These are phyloP conservation scores for Ophraella communa DNA, from an alignment of 2,888 invertebrate genomes.

Conservation along the genomic window DNA sequence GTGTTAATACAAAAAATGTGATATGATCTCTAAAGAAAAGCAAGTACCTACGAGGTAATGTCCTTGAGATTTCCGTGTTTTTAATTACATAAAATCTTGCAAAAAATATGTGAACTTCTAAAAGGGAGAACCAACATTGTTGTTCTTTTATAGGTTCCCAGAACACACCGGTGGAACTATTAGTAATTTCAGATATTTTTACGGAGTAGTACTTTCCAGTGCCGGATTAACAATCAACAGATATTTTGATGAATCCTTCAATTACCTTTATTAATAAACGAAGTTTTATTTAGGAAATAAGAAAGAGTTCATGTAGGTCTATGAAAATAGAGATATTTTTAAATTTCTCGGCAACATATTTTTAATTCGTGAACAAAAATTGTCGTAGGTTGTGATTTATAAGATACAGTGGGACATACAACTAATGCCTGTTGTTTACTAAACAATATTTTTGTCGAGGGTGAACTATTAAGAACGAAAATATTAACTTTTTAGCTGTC, in stretches of 20 bases:
- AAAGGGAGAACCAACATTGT: slow-evolving; percentile 15
- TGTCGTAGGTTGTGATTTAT: too few relatives aligned
- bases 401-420: too few relatives aligned
- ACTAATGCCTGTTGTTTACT: too few relatives aligned
- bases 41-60: slow-evolving; percentile 20
- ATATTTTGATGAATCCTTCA: neutral
- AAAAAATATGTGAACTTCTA: slow-evolving; percentile 15
- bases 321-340: too few relatives aligned
- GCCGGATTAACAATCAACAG: neutral
- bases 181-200: slow-evolving; percentile 19
- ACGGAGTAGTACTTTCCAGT: slow-evolving; percentile 12
- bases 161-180: slow-evolving; percentile 13
- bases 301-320: too few relatives aligned
- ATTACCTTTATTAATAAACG: too few relatives aligned
- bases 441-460: too few relatives aligned
- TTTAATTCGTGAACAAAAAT: too few relatives aligned
- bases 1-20: slow-evolving; percentile 18
- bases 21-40: slow-evolving; percentile 21
- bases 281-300: too few relatives aligned
- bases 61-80: slow-evolving; percentile 19
- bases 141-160: slow-evolving; percentile 5
- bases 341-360: too few relatives aligned
- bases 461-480: too few relatives aligned
- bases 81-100: slow-evolving; percentile 14
- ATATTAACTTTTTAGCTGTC: too few relatives aligned